phyloP scores from a whole-genome alignment of 1,140 invertebrate species.

The Augochlora pura region DNA sequence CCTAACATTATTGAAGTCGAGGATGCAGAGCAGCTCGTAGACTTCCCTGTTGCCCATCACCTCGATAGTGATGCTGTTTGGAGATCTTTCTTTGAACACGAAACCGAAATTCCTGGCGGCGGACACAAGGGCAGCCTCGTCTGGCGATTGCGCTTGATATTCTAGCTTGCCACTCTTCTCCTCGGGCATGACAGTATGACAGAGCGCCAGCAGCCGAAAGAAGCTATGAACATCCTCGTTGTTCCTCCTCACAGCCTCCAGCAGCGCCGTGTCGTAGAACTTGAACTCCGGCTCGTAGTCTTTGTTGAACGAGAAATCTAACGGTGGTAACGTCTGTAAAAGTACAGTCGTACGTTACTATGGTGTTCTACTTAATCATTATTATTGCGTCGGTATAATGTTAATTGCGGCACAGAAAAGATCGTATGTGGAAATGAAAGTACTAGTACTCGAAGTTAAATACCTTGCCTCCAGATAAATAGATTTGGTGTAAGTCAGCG shows the following conservation, averaged over 20 bases:
- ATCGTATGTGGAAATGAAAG: constrained; percentile 18
- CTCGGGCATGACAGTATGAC: constrained; percentile 99
- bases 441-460: constrained; percentile 38
- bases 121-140: constrained; percentile 97
- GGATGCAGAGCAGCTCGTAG: constrained; percentile 97
- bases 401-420: constrained; percentile 30
- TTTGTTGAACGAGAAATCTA: constrained; percentile 97
- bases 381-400: not conserved
- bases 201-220: constrained; percentile 93
- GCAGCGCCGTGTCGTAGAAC: constrained; percentile 94
- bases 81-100: constrained; percentile 96
- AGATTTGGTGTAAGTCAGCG: constrained; percentile 49
- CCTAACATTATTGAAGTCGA: constrained; percentile 99
- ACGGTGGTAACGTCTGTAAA: constrained; percentile 85
- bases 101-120: constrained; percentile 99
- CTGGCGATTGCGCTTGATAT: constrained; percentile 97
- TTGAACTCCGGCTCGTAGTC: constrained; percentile 95
- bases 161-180: constrained; percentile 89
- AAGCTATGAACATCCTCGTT: constrained; percentile 91
- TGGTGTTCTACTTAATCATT: not conserved
- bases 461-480: constrained; percentile 54
- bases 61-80: constrained; percentile 96
- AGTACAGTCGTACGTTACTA: constrained; percentile 38
- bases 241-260: constrained; percentile 90
- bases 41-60: constrained; percentile 92